Base-by-base conservation (phyloP, 1,140 invertebrate genomes). In the Radopholus similis region DNA sequence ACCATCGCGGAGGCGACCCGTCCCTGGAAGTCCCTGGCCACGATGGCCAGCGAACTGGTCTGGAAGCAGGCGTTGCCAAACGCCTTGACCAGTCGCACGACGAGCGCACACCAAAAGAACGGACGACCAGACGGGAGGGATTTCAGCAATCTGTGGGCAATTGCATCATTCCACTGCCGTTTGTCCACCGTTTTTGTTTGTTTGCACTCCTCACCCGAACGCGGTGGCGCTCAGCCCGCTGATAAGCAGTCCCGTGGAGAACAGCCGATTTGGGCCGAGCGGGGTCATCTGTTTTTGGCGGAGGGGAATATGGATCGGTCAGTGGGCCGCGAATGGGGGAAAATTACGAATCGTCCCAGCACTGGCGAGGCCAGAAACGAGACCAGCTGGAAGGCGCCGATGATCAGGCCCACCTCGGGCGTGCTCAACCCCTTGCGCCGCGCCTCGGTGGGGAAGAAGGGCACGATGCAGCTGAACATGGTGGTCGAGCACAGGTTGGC, bases 11-110 rank as follows among this genome's bases (percentile, higher is more conserved):
- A 90, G 0, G 90, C 90, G 0, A 95, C 89, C 76, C 90, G 89
- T 60, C 91, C 86, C 0, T 92, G 91, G 85, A 95, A 95, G 84
- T 92, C 90, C 82, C 89, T 89, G 18, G 92, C 91, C 49, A 93
- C 90, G 58, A 95, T 92, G 1, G 91, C 90, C 84, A 94, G 95
- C 72, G 89, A 89, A 1, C 91, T 90, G 2, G 92, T 95, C 2
- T 93, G 85, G 84, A 93, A 93, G 2, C 91, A 91, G 0, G 92
- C 91, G 77, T 92, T 91, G 23, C 91, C 92, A 11, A 83, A 84
- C 0, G 92, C 93, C 84, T 94, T 92, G 18, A 93, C 83, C 66
- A 91, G 90, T 68, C 93, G 86, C 59, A 93, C 89, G 1, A 89
- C 73, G 82, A 95, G 92, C 67, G 90, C 92, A 55, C 92, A 85